phyloP scores from a whole-genome alignment of 1,140 invertebrate genomes.

The Eriosoma lanigerum region DNA sequence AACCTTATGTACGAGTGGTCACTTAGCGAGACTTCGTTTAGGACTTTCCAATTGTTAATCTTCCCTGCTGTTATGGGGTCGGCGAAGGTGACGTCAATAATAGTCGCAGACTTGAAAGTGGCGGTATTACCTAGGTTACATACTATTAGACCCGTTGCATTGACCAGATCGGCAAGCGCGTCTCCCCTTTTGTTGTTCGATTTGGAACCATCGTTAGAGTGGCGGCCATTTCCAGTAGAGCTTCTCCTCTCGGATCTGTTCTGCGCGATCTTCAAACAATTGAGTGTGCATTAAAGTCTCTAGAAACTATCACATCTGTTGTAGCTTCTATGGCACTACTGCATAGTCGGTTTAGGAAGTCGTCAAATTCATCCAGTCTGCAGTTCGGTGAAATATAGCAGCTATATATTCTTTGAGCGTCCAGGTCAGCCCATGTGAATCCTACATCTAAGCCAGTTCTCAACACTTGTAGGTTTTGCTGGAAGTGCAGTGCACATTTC shows the following conservation, averaged over 20 bases:
- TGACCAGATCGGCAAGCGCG: too few relatives aligned
- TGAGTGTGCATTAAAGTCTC: slow-evolving; percentile 1
- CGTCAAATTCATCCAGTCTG: not conserved
- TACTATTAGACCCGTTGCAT: too few relatives aligned
- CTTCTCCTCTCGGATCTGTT: not conserved
- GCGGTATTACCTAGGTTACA: too few relatives aligned
- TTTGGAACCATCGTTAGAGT: not conserved
- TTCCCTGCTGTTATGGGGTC: too few relatives aligned
- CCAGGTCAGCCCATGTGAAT: not conserved
- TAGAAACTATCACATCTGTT: not conserved
- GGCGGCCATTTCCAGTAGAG: not conserved
- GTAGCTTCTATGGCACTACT: slow-evolving; percentile 1
- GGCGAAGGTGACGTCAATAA: too few relatives aligned
- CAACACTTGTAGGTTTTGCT: not conserved
- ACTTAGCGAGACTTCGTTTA: too few relatives aligned
- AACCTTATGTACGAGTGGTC: too few relatives aligned
- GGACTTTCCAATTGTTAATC: too few relatives aligned
- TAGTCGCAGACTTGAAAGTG: too few relatives aligned
- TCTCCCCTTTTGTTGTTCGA: not conserved
- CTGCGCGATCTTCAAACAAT: not conserved
- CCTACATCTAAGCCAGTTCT: not conserved
- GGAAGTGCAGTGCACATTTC: slow-evolving; percentile 10
- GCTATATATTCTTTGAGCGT: not conserved
- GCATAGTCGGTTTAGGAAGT: not conserved
- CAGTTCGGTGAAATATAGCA: slow-evolving; percentile 10